These are phyloP conservation scores for Macrosteles quadrilineatus DNA, from an alignment of 1,140 invertebrate species.

Conservation along the genomic window DNA sequence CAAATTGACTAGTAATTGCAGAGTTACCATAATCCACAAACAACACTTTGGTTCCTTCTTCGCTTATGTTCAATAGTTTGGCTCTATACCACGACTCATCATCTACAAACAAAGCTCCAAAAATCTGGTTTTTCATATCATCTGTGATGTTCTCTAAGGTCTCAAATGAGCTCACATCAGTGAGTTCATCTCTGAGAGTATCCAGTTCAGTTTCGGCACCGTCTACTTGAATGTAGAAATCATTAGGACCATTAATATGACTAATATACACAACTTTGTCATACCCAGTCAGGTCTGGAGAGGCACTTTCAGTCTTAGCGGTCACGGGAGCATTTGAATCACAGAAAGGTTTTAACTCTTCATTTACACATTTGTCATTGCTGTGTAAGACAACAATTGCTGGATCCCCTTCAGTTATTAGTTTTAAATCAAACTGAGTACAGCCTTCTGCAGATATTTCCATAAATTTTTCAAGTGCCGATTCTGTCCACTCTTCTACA, in stretches of 20 bases:
- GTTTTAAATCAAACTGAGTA: constrained; percentile 4
- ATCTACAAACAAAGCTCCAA: constrained; percentile 60
- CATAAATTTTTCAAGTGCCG: constrained; percentile 62
- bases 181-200: constrained; percentile 55
- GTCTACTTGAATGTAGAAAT: constrained; percentile 67
- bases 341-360: background rate
- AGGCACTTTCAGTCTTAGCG: background rate
- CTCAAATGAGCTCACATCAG: constrained; percentile 5
- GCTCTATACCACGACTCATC: constrained; percentile 67
- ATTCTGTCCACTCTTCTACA: constrained; percentile 61
- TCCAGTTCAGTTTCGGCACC: constrained; percentile 56
- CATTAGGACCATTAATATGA: constrained; percentile 57
- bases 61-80: constrained; percentile 61
- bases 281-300: background rate
- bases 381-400: background rate
- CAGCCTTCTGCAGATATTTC: constrained; percentile 63
- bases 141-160: background rate
- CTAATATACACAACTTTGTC: constrained; percentile 49
- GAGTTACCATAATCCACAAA: constrained; percentile 64
- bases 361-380: background rate
- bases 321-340: background rate
- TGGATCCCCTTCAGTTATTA: background rate
- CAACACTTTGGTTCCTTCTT: constrained; percentile 55
- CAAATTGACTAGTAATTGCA: constrained; percentile 42
- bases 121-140: background rate